These are phyloP conservation scores for Micromesistius poutassou DNA, from an alignment of 2,797 vertebrate species.

Conservation along the genomic window DNA sequence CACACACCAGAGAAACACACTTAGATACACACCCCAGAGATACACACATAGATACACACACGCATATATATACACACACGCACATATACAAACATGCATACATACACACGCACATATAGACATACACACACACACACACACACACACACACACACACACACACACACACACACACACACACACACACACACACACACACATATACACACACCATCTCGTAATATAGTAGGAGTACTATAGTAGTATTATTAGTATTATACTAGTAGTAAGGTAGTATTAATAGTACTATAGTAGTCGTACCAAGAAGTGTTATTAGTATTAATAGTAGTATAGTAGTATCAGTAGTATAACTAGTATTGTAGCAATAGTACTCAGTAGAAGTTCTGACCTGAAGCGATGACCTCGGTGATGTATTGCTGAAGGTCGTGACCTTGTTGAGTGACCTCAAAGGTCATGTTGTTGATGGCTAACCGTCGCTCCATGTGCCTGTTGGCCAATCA, in stretches of 20 bases:
- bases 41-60: conserved; percentile 22
- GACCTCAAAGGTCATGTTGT: conserved; percentile 97
- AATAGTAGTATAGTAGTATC: neutral
- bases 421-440: conserved; percentile 96
- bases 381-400: conserved; percentile 87
- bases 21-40: conserved; percentile 11
- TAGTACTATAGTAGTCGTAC: neutral
- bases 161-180: conserved; percentile 63
- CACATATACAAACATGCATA: conserved; percentile 69
- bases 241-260: neutral
- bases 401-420: conserved; percentile 94
- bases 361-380: neutral
- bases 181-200: conserved; percentile 20
- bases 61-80: conserved; percentile 55
- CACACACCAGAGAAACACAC: conserved; percentile 91
- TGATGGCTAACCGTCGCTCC: conserved; percentile 91
- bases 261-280: neutral
- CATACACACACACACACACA: conserved; percentile 20
- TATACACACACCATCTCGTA: neutral
- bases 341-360: neutral
- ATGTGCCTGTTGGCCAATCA: conserved; percentile 76
- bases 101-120: conserved; percentile 18
- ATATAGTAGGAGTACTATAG: neutral
- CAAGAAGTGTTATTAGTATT: neutral
- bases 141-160: conserved; percentile 54